A percentile compares a stretch with the other conserved stretches of the same genome.
Conservation (phyloP, 2,797 vertebrate genomes). For the Pseudochromis fuscus region DNA sequence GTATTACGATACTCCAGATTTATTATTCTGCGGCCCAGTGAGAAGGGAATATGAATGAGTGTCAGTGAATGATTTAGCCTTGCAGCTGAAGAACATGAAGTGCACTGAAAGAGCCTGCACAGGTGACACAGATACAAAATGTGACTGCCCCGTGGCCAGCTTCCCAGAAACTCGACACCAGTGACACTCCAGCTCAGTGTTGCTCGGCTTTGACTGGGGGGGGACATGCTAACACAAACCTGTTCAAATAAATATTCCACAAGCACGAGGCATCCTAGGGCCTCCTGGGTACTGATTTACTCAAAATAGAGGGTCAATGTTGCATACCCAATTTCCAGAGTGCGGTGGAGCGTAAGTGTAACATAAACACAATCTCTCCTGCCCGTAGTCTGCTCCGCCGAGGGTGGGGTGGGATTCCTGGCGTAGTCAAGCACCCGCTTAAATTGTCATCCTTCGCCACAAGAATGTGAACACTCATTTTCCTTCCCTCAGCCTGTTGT, state of each 20-base stretch:
- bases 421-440: constrained; percentile 82
- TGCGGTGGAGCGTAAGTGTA: constrained; percentile 84
- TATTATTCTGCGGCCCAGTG: constrained; percentile 57
- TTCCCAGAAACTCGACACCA: constrained; percentile 76
- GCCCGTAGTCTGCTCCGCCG: constrained; percentile 75
- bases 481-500: constrained; percentile 77
- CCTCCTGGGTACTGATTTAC: constrained; percentile 84
- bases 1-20: constrained; percentile 67
- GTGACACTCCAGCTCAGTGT: constrained; percentile 69
- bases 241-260: constrained; percentile 82
- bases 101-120: constrained; percentile 63
- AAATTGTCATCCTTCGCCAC: constrained; percentile 87
- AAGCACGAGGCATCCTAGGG: constrained; percentile 76
- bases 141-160: constrained; percentile 68
- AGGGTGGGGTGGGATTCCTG: constrained; percentile 86
- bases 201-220: constrained; percentile 56
- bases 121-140: constrained; percentile 80
- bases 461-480: constrained; percentile 84
- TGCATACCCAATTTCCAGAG: constrained; percentile 86
- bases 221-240: constrained; percentile 69
- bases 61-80: constrained; percentile 78
- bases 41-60: constrained; percentile 72
- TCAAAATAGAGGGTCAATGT: constrained; percentile 85
- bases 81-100: constrained; percentile 70
- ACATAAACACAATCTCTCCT: constrained; percentile 86